These are phyloP conservation scores for Tapera naevia DNA, from an alignment of 2,797 vertebrate species.

Conservation along the genomic window DNA sequence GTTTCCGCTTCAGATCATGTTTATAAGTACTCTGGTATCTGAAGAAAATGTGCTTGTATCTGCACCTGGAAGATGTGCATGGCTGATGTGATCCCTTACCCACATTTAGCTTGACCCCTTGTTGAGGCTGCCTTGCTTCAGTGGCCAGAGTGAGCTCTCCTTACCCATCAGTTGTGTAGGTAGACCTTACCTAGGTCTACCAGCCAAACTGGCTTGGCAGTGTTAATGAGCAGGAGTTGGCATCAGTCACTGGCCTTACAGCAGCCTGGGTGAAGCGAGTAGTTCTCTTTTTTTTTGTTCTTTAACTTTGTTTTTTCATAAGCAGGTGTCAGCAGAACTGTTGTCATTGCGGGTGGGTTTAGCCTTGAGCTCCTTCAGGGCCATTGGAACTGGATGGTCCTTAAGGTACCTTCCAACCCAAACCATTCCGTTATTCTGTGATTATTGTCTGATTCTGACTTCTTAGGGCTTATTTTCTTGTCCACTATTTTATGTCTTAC, in stretches of 20 bases:
- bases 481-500: not conserved
- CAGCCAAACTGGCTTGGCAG: not conserved
- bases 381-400: not conserved
- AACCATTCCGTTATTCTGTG: no score
- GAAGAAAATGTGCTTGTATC: not conserved
- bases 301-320: not conserved
- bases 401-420: no score
- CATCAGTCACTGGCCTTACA: not conserved
- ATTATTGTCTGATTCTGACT: not conserved
- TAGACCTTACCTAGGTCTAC: not conserved
- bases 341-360: not conserved
- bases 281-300: not conserved
- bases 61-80: not conserved
- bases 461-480: not conserved
- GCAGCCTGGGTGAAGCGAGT: not conserved
- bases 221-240: not conserved
- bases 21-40: not conserved
- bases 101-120: not conserved
- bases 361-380: not conserved
- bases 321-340: not conserved
- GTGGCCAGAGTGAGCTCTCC: not conserved
- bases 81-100: not conserved
- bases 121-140: not conserved
- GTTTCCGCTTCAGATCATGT: not conserved
- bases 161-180: not conserved